Evolutionary conservation across 2,797 vertebrate genomes (phyloP).

Genomic region (Megaceryle alcyon): DNA sequence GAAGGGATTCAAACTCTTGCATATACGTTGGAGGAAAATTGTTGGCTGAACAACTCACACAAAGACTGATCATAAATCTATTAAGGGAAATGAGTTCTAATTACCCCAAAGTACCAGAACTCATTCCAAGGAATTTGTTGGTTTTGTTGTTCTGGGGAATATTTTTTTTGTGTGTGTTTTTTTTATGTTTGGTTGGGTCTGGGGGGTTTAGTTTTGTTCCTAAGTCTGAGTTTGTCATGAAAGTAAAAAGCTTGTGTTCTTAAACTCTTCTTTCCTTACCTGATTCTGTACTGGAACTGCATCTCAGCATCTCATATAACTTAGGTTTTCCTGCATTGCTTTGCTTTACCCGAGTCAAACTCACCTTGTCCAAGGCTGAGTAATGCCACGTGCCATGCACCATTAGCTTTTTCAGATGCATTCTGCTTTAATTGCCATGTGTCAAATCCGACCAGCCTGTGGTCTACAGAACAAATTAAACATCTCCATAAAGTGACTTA

Average conservation of each 20-base stretch:
- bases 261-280: not conserved
- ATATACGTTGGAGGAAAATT: not conserved
- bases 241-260: not conserved
- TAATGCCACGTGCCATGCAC: not conserved
- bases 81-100: not conserved
- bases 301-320: not conserved
- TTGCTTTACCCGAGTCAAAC: not conserved
- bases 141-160: not conserved
- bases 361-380: not conserved
- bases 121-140: not conserved
- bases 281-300: not conserved
- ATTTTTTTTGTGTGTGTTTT: too few species aligned
- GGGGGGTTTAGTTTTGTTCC: not conserved
- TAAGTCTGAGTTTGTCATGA: not conserved
- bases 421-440: not conserved
- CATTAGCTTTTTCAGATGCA: not conserved
- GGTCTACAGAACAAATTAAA: not conserved
- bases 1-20: not conserved
- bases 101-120: not conserved
- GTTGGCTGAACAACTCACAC: not conserved
- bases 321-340: not conserved
- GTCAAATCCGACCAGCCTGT: not conserved
- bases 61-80: not conserved
- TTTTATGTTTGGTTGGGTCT: too few species aligned
- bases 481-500: not conserved